Evolutionary conservation across 1,140 invertebrate species (phyloP).

Genomic region (Drosophila lacertosa): DNA sequence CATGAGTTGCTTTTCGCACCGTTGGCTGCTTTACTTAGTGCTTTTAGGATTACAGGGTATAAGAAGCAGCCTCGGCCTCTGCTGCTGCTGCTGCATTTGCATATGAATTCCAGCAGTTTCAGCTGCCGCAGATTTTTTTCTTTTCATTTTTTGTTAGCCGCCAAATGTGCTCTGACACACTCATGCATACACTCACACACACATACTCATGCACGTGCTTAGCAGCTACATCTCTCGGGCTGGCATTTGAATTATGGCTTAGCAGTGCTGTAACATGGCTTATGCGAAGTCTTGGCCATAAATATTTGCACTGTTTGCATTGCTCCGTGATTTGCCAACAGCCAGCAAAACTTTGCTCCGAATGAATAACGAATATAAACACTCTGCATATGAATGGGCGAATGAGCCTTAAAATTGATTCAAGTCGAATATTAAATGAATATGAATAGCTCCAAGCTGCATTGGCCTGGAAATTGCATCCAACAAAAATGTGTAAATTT

Average conservation of each 20-base stretch:
- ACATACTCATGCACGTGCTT: conserved; percentile 1
- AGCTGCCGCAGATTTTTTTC: conserved; percentile 52
- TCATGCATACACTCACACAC: conserved; percentile 2
- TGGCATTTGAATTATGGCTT: conserved; percentile 79
- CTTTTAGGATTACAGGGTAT: no score
- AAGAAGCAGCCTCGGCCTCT: background rate
- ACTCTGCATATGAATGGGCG: conserved; percentile 4
- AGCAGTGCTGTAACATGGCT: conserved; percentile 73
- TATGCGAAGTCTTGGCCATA: conserved; percentile 64
- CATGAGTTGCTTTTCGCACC: no score
- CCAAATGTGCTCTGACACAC: conserved; percentile 41
- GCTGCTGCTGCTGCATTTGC: conserved; percentile 62
- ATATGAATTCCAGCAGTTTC: conserved; percentile 78
- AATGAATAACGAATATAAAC: conserved; percentile 25
- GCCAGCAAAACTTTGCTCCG: conserved; percentile 73
- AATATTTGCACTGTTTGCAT: conserved; percentile 80
- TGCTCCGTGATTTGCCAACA: conserved; percentile 77
- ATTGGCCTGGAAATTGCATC: conserved; percentile 14
- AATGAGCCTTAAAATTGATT: conserved; percentile 51
- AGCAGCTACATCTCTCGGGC: conserved; percentile 29
- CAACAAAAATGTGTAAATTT: conserved; percentile 52
- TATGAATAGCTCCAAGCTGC: conserved; percentile 19
- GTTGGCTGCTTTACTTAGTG: no score
- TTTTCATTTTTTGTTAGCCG: conserved; percentile 47
- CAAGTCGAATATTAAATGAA: conserved; percentile 47